These are phyloP conservation scores for Microchrysa polita DNA, from an alignment of 2,888 invertebrate species.

Conservation along the genomic window DNA sequence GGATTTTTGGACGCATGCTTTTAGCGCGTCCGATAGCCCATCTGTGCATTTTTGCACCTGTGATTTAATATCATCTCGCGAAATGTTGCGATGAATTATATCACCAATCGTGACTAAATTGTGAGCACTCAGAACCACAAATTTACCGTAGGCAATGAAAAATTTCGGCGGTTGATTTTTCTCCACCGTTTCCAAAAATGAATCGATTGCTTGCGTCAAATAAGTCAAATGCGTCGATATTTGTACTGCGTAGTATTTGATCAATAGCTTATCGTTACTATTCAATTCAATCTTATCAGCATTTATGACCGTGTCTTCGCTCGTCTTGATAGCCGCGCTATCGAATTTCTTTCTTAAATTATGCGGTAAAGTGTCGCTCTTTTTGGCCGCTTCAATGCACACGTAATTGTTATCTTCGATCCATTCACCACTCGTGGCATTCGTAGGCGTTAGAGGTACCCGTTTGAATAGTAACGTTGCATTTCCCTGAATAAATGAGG, in stretches of 20 bases:
- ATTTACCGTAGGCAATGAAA: slow-evolving; percentile 93
- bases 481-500: slow-evolving; percentile 90
- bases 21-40: slow-evolving; percentile 81
- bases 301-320: slow-evolving; percentile 71
- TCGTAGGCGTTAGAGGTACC: slow-evolving; percentile 62
- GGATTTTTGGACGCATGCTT: slow-evolving; percentile 85
- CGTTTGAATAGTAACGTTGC: slow-evolving; percentile 81
- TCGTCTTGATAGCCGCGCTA: slow-evolving; percentile 74
- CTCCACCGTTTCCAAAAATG: slow-evolving; percentile 90
- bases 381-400: slow-evolving; percentile 77
- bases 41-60: slow-evolving; percentile 81
- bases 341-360: slow-evolving; percentile 81
- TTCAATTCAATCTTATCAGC: slow-evolving; percentile 68
- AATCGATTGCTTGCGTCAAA: slow-evolving; percentile 89
- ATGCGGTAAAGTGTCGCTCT: slow-evolving; percentile 77
- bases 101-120: slow-evolving; percentile 94
- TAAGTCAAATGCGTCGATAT: slow-evolving; percentile 85
- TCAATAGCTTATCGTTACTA: slow-evolving; percentile 82
- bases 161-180: slow-evolving; percentile 93
- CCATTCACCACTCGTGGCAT: slow-evolving; percentile 66
- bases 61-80: slow-evolving; percentile 76
- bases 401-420: slow-evolving; percentile 93
- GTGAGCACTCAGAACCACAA: slow-evolving; percentile 93
- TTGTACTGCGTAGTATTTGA: slow-evolving; percentile 89
- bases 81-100: slow-evolving; percentile 87